Percentiles rank a stretch among this genome's conserved stretches.
Evolutionary conservation across 2,113 vertebrate genomes (phyloP).

Genomic region (Deroptyus accipitrinus): DNA sequence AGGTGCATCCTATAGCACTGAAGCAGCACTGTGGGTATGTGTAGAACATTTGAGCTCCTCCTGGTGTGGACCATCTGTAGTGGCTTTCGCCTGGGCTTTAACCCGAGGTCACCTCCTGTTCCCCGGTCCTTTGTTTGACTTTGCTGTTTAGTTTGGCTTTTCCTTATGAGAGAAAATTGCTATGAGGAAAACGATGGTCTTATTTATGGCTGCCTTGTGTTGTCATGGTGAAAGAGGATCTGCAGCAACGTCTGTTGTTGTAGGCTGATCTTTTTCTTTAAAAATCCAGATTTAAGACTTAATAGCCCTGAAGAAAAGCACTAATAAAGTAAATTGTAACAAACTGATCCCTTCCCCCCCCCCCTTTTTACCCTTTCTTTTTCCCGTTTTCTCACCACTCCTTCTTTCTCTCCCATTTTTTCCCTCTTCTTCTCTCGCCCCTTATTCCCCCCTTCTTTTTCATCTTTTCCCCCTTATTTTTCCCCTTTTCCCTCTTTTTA

Average conservation of each 20-base stretch:
- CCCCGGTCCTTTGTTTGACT: rapidly evolving
- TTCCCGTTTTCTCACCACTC: neutral
- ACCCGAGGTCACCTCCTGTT: rapidly evolving
- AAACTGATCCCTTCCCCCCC: neutral
- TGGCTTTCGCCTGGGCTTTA: neutral
- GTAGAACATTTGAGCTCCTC: neutral
- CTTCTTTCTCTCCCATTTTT: neutral
- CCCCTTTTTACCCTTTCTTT: neutral
- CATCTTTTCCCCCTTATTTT: neutral
- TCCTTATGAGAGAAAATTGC: neutral
- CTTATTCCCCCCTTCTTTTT: neutral
- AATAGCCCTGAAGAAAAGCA: rapidly evolving
- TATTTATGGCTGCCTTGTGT: neutral
- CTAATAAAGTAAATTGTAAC: neutral
- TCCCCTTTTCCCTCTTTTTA: neutral
- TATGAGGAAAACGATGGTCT: rapidly evolving
- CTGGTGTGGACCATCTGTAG: neutral
- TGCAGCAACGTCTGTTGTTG: rapidly evolving
- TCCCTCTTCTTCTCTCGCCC: neutral
- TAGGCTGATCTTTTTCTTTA: neutral
- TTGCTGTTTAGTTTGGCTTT: neutral
- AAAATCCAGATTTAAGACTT: neutral
- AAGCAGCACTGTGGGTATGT: neutral
- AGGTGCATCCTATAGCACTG: neutral
- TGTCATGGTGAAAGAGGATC: neutral